Percentiles rank a stretch among this genome's conserved stretches.
phyloP scores from a whole-genome alignment of 2,113 vertebrate species.

The Lutjanus erythropterus region DNA sequence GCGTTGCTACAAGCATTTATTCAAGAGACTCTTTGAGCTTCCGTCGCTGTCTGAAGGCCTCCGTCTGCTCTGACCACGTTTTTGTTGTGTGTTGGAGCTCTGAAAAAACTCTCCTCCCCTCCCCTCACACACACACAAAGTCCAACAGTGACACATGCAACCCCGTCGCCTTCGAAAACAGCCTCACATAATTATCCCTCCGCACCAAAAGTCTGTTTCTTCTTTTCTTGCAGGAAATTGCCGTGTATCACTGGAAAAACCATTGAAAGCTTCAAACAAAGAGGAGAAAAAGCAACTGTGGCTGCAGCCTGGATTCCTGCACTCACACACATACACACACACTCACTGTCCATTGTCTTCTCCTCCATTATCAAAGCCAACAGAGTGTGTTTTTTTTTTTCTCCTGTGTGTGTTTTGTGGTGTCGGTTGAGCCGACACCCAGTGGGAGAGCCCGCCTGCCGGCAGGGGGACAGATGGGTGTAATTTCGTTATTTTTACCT shows the following conservation, averaged over 20 bases:
- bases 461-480: conserved; percentile 83
- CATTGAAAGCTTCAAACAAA: conserved; percentile 68
- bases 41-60: not conserved
- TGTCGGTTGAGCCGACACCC: conserved; percentile 57
- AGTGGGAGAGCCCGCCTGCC: conserved; percentile 75
- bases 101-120: conserved; percentile 16
- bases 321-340: conserved; percentile 45
- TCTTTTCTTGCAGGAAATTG: conserved; percentile 59
- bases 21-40: not conserved
- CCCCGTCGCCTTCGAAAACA: conserved; percentile 43
- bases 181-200: conserved; percentile 61
- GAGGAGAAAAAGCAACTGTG: conserved; percentile 49
- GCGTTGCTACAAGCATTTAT: too few species aligned
- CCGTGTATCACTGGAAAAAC: conserved; percentile 56
- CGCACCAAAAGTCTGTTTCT: conserved; percentile 48
- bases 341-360: conserved; percentile 60
- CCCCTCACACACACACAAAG: conserved; percentile 25
- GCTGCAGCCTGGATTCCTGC: conserved; percentile 56
- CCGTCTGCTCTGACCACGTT: conserved; percentile 7
- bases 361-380: conserved; percentile 61
- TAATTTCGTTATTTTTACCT: conserved; percentile 89
- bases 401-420: conserved; percentile 58
- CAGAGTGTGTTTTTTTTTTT: conserved; percentile 40
- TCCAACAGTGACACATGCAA: conserved; percentile 30
- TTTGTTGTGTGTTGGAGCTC: conserved; percentile 44